Base-by-base conservation (phyloP, 1,140 invertebrate species). In the Bombus confusus region DNA sequence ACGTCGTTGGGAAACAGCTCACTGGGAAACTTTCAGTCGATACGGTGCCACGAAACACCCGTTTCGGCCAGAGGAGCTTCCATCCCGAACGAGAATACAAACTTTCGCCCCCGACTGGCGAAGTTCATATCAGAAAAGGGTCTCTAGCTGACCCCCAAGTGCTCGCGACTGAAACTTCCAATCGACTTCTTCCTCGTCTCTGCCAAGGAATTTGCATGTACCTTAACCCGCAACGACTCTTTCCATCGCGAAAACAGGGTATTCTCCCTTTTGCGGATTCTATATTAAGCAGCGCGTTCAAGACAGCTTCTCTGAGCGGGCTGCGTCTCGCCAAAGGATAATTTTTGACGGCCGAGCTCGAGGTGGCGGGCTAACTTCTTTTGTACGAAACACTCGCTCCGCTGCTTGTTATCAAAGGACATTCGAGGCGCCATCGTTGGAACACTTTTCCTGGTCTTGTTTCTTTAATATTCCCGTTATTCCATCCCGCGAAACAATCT, bases 81-180 rank as follows among this genome's bases (percentile, higher is more conserved):
- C 74, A 62, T 66, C 66, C 64, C 66, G 41, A 80, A 86, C 43
- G 69, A 88, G 83, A 82, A 76, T 68, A 71, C 78, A 64, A 85
- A 89, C 80, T 89, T 84, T 71, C 28, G 31, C 25, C 80, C 59
- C 66, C 52, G 69, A 73, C 84, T 39, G 47, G 57, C 81, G 85
- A 82, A 80, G 57, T 88, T 88, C 73, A 74, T 86, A 80, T 77
- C 80, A 52, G 80, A 71, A 69, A 78, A 83, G 73, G 78, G 64
- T 89, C 80, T 80, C 52, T n/a, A 13, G 77, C 62, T 85, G 87
- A 79, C 85, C 81, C 47, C 82, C 77, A 89, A 86, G 80, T 59
- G 72, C 28, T 69, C 81, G 59, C 52, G 12, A 59, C 39, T 18
- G 64, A 64, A 89, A 89, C 80, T 90, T 89, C 71, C 52, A 57